These are phyloP conservation scores for Procambarus virginalis DNA, from an alignment of 1,140 invertebrate genomes.

Conservation along the genomic window DNA sequence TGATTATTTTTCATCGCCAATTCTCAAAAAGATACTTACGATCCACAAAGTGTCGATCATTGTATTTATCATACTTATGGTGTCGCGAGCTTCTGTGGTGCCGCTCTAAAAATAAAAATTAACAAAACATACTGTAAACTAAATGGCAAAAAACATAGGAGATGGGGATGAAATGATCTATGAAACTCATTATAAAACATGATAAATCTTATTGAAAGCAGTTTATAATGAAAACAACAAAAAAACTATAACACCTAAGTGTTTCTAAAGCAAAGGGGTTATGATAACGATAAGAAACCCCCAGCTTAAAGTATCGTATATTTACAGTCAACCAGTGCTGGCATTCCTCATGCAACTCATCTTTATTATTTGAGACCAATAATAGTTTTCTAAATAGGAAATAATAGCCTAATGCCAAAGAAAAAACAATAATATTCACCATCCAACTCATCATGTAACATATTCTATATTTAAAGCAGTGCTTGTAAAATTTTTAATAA, in stretches of 20 bases:
- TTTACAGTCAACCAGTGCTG: not conserved
- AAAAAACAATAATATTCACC: too few species aligned
- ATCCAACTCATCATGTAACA: too few species aligned
- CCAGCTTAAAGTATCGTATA: not conserved
- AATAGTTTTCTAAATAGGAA: not conserved
- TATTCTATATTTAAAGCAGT: too few species aligned
- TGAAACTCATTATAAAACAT: not conserved
- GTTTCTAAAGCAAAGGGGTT: not conserved
- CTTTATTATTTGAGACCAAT: not conserved
- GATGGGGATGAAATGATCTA: constrained; percentile 41
- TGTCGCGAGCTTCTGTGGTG: constrained; percentile 79
- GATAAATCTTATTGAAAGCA: not conserved
- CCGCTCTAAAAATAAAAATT: constrained; percentile 71
- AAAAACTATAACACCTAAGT: not conserved
- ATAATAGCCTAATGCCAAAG: too few species aligned
- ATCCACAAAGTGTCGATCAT: constrained; percentile 75
- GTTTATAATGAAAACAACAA: not conserved
- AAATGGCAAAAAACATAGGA: constrained; percentile 47
- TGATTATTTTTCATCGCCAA: constrained; percentile 28
- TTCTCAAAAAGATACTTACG: constrained; percentile 71
- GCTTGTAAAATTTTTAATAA: too few species aligned
- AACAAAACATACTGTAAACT: constrained; percentile 66
- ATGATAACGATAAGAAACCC: not conserved
- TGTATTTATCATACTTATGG: constrained; percentile 79
- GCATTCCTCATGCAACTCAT: constrained; percentile 1